Conservation (phyloP, 2,888 invertebrate species). For the Morpho achilles region DNA sequence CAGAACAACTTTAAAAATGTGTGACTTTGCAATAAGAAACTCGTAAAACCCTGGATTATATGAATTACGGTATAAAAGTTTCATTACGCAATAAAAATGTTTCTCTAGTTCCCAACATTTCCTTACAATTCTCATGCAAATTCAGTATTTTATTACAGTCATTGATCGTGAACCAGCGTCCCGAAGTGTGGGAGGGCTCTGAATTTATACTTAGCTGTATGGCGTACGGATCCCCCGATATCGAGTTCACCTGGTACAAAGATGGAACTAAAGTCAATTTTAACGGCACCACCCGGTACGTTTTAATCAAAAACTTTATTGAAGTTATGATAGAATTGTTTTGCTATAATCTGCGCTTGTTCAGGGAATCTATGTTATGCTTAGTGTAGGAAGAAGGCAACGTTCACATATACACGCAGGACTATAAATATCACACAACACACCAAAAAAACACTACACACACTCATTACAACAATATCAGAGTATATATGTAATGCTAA, state of each 20-base stretch:
- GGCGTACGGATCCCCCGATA: constrained; percentile 86
- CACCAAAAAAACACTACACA: no score
- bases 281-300: constrained; percentile 84
- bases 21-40: constrained; percentile 12
- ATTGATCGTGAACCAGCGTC: constrained; percentile 62
- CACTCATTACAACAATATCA: no score
- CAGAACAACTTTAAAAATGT: constrained; percentile 1
- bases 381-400: no score
- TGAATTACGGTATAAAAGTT: constrained; percentile 23
- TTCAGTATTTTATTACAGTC: constrained; percentile 40
- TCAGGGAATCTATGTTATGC: no score
- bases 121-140: constrained; percentile 21
- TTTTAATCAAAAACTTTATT: neutral
- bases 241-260: constrained; percentile 90
- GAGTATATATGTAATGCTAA: no score
- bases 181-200: constrained; percentile 83
- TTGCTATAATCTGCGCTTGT: no score
- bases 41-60: constrained; percentile 18
- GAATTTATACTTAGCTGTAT: constrained; percentile 88
- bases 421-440: no score
- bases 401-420: no score
- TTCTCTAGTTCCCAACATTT: constrained; percentile 21
- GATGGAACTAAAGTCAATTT: constrained; percentile 87
- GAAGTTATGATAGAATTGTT: no score
- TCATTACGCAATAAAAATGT: constrained; percentile 25